phyloP scores from a whole-genome alignment of 2,888 invertebrate genomes.

The Orthosia gracilis region DNA sequence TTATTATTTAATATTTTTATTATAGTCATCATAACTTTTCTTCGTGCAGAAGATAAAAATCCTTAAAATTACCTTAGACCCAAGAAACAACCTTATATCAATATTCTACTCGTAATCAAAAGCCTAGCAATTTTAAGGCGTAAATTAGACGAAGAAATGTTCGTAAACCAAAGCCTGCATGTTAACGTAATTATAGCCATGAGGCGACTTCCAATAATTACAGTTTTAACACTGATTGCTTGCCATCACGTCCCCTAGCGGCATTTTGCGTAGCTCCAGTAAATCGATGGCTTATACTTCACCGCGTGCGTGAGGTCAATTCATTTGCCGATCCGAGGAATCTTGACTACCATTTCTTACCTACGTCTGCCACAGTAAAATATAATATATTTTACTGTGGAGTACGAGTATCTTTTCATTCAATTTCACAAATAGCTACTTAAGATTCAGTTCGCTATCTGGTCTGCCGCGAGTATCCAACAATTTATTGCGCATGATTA shows the following conservation, averaged over 20 bases:
- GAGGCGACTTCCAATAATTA: slow-evolving; percentile 54
- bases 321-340: slow-evolving; percentile 11
- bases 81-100: background rate
- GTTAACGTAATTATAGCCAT: slow-evolving; percentile 35
- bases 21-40: too few relatives aligned
- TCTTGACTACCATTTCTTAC: slow-evolving; percentile 14
- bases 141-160: slow-evolving; percentile 32
- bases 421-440: slow-evolving; percentile 53
- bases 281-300: slow-evolving; percentile 12
- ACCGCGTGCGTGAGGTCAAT: slow-evolving; percentile 33
- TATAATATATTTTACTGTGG: too few relatives aligned
- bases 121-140: slow-evolving; percentile 1
- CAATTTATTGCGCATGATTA: slow-evolving; percentile 50
- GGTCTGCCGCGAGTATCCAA: slow-evolving; percentile 21
- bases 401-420: slow-evolving; percentile 43
- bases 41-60: background rate
- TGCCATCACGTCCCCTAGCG: slow-evolving; percentile 41
- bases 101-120: background rate
- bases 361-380: slow-evolving; percentile 23
- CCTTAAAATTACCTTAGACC: background rate
- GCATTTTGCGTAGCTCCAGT: slow-evolving; percentile 26
- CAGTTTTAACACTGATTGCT: slow-evolving; percentile 53
- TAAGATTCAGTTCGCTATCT: slow-evolving; percentile 44
- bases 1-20: too few relatives aligned
- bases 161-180: slow-evolving; percentile 31